These are phyloP conservation scores for Cataglyphis livida DNA, from an alignment of 2,888 invertebrate genomes.

Conservation along the genomic window DNA sequence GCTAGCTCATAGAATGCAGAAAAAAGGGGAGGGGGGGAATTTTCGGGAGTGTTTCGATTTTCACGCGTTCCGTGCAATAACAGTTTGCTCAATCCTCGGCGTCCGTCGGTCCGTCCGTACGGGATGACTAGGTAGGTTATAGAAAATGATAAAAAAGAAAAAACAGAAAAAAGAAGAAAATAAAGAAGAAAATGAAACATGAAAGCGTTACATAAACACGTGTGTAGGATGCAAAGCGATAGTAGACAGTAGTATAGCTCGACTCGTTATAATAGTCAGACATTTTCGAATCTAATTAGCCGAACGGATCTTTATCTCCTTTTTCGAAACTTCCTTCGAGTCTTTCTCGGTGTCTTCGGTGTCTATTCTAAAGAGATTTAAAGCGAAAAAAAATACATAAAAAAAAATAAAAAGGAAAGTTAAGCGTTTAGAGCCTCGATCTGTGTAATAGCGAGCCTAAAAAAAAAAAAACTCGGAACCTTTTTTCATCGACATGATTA, in stretches of 20 bases:
- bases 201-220: slow-evolving; percentile 46
- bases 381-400: slow-evolving; percentile 60
- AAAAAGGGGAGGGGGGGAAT: slow-evolving; percentile 53
- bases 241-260: slow-evolving; percentile 62
- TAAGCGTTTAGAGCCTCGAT: slow-evolving; percentile 70
- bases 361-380: slow-evolving; percentile 79
- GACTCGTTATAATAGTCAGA: slow-evolving; percentile 72
- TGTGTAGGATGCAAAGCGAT: slow-evolving; percentile 58
- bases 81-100: slow-evolving; percentile 84
- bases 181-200: slow-evolving; percentile 27
- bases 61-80: slow-evolving; percentile 84
- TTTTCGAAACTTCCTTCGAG: slow-evolving; percentile 76
- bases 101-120: slow-evolving; percentile 84
- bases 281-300: slow-evolving; percentile 69
- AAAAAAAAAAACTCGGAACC: slow-evolving; percentile 29
- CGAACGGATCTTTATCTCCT: slow-evolving; percentile 72
- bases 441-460: slow-evolving; percentile 70
- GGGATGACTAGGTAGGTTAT: slow-evolving; percentile 80
- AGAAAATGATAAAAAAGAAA: slow-evolving; percentile 38
- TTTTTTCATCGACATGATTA: slow-evolving; percentile 59
- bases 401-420: slow-evolving; percentile 55
- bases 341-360: slow-evolving; percentile 79
- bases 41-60: slow-evolving; percentile 75
- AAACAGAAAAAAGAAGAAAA: slow-evolving; percentile 45
- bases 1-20: slow-evolving; percentile 41